phyloP scores from a whole-genome alignment of 2,113 vertebrate species.

The Phodopus roborovskii region DNA sequence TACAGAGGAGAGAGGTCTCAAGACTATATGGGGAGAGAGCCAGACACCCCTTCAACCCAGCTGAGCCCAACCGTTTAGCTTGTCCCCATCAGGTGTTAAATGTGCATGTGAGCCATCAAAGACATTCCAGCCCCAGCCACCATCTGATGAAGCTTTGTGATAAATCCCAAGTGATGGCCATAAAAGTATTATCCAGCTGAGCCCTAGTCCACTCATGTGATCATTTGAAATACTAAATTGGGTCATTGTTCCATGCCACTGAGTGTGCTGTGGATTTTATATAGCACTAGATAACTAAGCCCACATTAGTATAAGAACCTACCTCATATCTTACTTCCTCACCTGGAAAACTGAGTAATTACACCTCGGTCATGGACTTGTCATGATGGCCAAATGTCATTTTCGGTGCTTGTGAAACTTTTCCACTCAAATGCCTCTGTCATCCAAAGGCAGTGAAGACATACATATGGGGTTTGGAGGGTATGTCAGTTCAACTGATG shows the following conservation, averaged over 20 bases:
- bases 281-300: not conserved
- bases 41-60: not conserved
- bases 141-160: slow-evolving; percentile 40
- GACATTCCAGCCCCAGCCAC: not conserved
- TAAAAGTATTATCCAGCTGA: slow-evolving; percentile 32
- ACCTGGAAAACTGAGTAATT: not conserved
- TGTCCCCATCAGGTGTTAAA: slow-evolving; percentile 39
- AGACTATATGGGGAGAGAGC: not conserved
- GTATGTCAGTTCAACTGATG: not conserved
- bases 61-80: slow-evolving; percentile 61
- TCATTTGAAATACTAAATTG: slow-evolving; percentile 37
- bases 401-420: not conserved
- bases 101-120: not conserved
- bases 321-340: not conserved
- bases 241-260: not conserved
- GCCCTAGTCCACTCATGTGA: not conserved
- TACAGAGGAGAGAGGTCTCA: not conserved
- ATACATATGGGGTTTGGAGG: not conserved
- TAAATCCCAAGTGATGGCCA: slow-evolving; percentile 55
- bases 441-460: not conserved
- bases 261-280: not conserved
- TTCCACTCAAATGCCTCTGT: not conserved
- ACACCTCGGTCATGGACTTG: not conserved
- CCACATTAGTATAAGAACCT: not conserved
- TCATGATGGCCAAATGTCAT: not conserved